Conservation (phyloP, 1,140 invertebrate species). For the Aphaenogaster rudis region DNA sequence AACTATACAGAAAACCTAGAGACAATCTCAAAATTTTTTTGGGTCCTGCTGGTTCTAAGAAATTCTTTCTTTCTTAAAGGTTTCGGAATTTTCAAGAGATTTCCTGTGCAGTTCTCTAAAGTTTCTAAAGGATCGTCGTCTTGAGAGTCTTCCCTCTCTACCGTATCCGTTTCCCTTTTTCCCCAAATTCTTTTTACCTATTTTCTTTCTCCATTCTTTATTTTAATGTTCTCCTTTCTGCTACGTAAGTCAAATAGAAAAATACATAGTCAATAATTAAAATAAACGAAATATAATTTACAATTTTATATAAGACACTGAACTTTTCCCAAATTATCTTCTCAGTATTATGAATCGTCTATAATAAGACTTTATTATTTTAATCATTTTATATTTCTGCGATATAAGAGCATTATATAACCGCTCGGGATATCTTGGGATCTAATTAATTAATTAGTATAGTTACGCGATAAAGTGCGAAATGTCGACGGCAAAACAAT, state of each 20-base stretch:
- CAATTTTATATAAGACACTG: no score
- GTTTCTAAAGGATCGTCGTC: background rate
- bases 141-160: background rate
- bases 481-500: conserved; percentile 44
- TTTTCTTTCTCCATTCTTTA: background rate
- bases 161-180: background rate
- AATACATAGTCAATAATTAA: background rate
- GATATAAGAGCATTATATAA: conserved; percentile 2
- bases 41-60: background rate
- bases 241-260: background rate
- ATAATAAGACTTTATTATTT: conserved; percentile 5
- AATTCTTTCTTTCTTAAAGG: background rate
- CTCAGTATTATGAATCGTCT: background rate
- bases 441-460: conserved; percentile 49
- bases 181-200: no score
- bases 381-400: conserved; percentile 1
- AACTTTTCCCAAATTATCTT: background rate
- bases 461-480: conserved; percentile 19
- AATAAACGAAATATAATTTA: background rate
- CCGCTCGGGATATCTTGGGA: background rate
- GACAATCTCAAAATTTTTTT: background rate
- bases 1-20: background rate
- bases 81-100: background rate
- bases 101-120: background rate
- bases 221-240: background rate